Conservation (phyloP, 2,888 invertebrate genomes). For the Alviniconcha strummeri region DNA sequence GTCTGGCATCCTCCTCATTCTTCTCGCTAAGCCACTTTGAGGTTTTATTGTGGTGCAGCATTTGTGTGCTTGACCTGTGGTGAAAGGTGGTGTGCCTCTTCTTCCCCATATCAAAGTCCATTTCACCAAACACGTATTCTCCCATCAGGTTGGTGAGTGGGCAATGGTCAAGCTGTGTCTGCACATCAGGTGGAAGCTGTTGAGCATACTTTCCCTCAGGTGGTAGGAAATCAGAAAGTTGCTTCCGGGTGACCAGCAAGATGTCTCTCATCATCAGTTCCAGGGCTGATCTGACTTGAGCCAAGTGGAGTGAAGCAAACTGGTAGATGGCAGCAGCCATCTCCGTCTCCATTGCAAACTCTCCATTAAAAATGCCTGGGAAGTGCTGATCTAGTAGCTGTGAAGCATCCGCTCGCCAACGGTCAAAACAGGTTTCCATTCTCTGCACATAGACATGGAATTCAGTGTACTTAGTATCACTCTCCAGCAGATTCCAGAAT, state of each 20-base stretch:
- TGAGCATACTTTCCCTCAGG: neutral
- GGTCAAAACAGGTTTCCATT: neutral
- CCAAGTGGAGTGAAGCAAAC: neutral
- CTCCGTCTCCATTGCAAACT: neutral
- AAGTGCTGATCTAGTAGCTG: neutral
- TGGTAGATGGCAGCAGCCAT: neutral
- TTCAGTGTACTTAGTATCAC: slow-evolving; percentile 4
- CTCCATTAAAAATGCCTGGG: neutral
- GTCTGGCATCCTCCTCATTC: neutral
- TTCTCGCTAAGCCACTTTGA: slow-evolving; percentile 2
- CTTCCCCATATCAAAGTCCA: slow-evolving; percentile 24
- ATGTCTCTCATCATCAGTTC: neutral
- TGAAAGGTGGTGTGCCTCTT: neutral
- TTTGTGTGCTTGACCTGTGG: neutral
- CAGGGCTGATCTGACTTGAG: neutral
- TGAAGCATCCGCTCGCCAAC: neutral
- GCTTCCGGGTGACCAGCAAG: neutral
- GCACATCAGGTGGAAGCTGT: neutral
- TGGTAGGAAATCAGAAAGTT: slow-evolving; percentile 6
- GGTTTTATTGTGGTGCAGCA: slow-evolving; percentile 21
- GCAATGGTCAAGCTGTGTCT: slow-evolving; percentile 14
- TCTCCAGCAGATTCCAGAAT: slow-evolving; percentile 28
- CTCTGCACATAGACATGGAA: slow-evolving; percentile 23
- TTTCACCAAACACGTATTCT: slow-evolving; percentile 22
- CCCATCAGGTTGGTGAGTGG: slow-evolving; percentile 21